Conservation (phyloP, 2,888 invertebrate genomes). For the Exocentrus adspersus region DNA sequence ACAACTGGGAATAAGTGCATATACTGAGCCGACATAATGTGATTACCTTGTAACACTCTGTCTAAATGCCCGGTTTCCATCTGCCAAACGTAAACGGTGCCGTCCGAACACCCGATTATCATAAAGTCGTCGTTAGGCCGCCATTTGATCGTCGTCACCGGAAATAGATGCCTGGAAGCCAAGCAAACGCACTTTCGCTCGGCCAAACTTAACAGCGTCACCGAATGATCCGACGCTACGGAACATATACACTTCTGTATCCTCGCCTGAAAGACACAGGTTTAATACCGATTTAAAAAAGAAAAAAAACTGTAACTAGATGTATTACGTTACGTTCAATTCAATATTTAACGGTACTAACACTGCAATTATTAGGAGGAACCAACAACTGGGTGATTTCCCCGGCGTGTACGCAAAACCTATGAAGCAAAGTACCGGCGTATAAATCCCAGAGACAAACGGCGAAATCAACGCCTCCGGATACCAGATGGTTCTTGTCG, state of each 20-base stretch:
- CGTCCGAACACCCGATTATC: slow-evolving; percentile 96
- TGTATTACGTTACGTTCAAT: not conserved
- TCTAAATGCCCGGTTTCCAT: slow-evolving; percentile 99
- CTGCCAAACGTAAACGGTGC: slow-evolving; percentile 99
- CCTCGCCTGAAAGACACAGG: slow-evolving; percentile 72
- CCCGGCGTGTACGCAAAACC: slow-evolving; percentile 98
- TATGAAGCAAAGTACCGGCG: slow-evolving; percentile 86
- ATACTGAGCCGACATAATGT: no score
- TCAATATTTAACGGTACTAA: slow-evolving; percentile 64
- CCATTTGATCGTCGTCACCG: slow-evolving; percentile 96
- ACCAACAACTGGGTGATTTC: slow-evolving; percentile 95
- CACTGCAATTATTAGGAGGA: slow-evolving; percentile 91
- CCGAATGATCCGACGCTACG: slow-evolving; percentile 97
- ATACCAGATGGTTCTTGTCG: slow-evolving; percentile 88
- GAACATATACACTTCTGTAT: slow-evolving; percentile 96
- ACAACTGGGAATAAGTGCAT: no score
- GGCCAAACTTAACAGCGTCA: slow-evolving; percentile 89
- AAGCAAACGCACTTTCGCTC: slow-evolving; percentile 96
- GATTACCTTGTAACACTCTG: slow-evolving; percentile 86
- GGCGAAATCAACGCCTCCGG: slow-evolving; percentile 97
- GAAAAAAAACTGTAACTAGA: no score
- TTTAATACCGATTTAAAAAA: not conserved
- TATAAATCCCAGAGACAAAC: slow-evolving; percentile 97
- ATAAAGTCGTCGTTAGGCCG: slow-evolving; percentile 97
- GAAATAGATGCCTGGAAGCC: slow-evolving; percentile 92